Base-by-base conservation (phyloP, 2,113 vertebrate genomes). In the Salminus brasiliensis region DNA sequence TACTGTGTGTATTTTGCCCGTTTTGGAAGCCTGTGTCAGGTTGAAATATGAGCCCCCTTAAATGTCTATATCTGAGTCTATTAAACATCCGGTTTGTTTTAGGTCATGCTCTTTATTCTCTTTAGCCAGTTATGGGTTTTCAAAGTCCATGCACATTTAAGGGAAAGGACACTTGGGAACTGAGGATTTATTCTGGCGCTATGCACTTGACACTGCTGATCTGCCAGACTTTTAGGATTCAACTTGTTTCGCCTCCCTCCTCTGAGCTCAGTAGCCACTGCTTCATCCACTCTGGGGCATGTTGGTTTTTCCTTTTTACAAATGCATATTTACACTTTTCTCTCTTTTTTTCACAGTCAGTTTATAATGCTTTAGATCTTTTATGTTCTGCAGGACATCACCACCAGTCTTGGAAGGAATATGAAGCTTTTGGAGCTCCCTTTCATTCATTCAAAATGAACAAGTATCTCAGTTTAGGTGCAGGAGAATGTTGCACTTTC, bases 101-200 rank as follows among this genome's bases (percentile, higher is more conserved):
- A 76, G 72, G 68, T 59, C 74, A 81, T 23, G 45, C 55, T 69
- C 65, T 65, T 74, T 74, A 59, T 74, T 43, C 27, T 36, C 55
- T 45, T 62, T 71, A 34, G 15, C 60, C n/a, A 66, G 62, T 66
- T 66, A 41, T 77, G 34, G 49, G 7, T 34, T 63, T 70, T 69
- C 36, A 69, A 72, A n/a, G 60, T 67, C 25, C 65, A 47, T 70
- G 63, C 53, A 72, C 73, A 60, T 81, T 80, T 77, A 60, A 68
- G 62, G 53, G 74, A 52, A 36, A 27, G 57, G 43, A n/a, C 55
- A 59, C 71, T 41, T 34, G 43, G 68, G 59, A 72, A 68, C 73
- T n/a, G 66, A 60, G 70, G 57, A 69, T 78, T 81, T 81, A 76
- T 76, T 85, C 59, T 79, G 72, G 75, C 75, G 62, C 74, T 70